Evolutionary conservation across 2,797 vertebrate species (phyloP).

Genomic region (Mastacembelus armatus): DNA sequence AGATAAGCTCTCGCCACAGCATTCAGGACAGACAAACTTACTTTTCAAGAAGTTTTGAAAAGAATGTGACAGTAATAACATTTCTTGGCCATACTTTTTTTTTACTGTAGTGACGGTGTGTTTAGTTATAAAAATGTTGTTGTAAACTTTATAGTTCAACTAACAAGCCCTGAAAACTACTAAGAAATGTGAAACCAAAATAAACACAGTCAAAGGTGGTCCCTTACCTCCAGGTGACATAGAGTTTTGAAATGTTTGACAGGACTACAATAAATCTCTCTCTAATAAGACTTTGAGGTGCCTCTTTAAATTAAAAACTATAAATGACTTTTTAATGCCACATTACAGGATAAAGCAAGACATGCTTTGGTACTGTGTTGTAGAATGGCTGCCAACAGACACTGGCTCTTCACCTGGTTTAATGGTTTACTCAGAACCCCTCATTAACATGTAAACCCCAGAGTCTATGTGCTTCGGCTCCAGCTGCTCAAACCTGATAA

Average conservation of each 20-base stretch:
- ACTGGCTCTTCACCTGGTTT: constrained; percentile 32
- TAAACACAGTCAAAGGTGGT: too few species aligned
- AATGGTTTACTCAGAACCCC: constrained; percentile 44
- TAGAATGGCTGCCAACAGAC: constrained; percentile 21
- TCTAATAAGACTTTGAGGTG: constrained; percentile 10
- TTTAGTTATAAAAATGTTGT: background rate
- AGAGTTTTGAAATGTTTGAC: background rate
- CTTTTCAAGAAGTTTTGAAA: background rate
- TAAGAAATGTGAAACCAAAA: background rate
- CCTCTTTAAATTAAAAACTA: constrained; percentile 25
- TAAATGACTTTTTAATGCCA: constrained; percentile 22
- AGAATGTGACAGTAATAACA: background rate
- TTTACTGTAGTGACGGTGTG: background rate
- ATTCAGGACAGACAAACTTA: constrained; percentile 13
- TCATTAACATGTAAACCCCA: constrained; percentile 65
- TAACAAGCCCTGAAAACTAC: constrained; percentile 8
- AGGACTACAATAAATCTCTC: constrained; percentile 10
- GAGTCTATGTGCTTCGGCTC: constrained; percentile 45
- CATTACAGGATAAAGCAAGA: constrained; percentile 20
- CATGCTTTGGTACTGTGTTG: background rate
- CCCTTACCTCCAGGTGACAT: background rate
- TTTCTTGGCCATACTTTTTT: background rate
- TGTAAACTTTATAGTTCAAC: background rate
- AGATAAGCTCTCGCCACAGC: constrained; percentile 39
- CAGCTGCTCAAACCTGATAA: constrained; percentile 67